Evolutionary conservation across 2,888 invertebrate species (phyloP), one percentile per base, ranked within the genome.

Genomic region (Agrotis puta): DNA sequence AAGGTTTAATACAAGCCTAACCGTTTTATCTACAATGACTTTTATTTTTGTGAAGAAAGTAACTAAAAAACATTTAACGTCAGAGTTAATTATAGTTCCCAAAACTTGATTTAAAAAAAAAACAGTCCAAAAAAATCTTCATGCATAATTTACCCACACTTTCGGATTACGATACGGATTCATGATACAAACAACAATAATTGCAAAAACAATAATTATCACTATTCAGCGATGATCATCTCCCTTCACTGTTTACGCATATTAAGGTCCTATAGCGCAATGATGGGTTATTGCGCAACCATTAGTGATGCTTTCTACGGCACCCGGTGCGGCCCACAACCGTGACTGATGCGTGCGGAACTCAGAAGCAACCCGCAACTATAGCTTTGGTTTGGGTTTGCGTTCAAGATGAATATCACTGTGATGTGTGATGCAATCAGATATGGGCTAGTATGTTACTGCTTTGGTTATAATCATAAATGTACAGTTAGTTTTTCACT

Each of bases 261-360:
- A 77, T 81, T 84, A 71, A 47, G 48, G 45, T 64, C 61, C 59
- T 22, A 63, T 63, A 57, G 47, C 11, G 3, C 9, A 13, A 27
- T 64, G 56, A 22, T 56, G 27, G 39, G 66, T 81, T 11, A 39
- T 39, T 84, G 64, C 64, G 70, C 57, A 80, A 85, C 47, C 47
- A 82, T 84, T 84, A 67, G 79, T 61, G 59, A 84, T 86, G 83
- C 84, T 84, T 84, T 84, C 84, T 85, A 80, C 53, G 33, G 57
- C 58, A 54, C 63, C 70, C 64, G 56, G 48, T 45, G 45, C 59
- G 54, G 20, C 58, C 53, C 33, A 45, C 45, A 20, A 50, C 56
- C 54, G 58, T 67, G 66, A 68, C 81, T 43, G 81, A 79, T 83
- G 51, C 64, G 61, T 83, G 63, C 64, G 68, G 62, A 68, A 83